These are phyloP conservation scores for Rotaria socialis DNA, from an alignment of 2,888 invertebrate genomes.

Conservation along the genomic window DNA sequence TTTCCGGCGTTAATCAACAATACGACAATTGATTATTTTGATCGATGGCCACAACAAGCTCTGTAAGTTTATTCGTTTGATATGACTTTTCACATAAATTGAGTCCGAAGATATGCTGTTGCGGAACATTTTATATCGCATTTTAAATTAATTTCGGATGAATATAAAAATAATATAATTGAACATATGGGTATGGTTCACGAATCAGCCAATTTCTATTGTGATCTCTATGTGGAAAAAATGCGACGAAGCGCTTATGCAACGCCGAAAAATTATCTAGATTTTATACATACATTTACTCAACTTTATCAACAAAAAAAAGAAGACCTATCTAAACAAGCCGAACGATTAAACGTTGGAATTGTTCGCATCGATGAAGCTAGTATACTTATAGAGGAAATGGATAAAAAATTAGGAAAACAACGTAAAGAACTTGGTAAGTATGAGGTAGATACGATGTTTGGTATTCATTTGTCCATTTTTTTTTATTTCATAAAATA, in stretches of 20 bases:
- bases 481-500: no score
- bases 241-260: constrained; percentile 78
- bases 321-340: constrained; percentile 62
- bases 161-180: constrained; percentile 70
- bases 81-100: constrained; percentile 60
- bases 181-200: constrained; percentile 82
- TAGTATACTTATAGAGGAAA: constrained; percentile 72
- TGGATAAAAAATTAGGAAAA: constrained; percentile 75
- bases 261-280: constrained; percentile 84
- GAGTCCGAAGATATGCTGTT: constrained; percentile 45
- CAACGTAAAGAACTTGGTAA: constrained; percentile 70
- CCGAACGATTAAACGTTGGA: constrained; percentile 68
- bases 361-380: constrained; percentile 81
- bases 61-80: constrained; percentile 64
- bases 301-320: constrained; percentile 71
- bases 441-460: not conserved
- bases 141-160: constrained; percentile 66
- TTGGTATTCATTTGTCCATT: no score
- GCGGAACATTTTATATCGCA: constrained; percentile 16
- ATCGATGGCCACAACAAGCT: constrained; percentile 86
- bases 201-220: constrained; percentile 70
- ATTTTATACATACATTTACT: constrained; percentile 76
- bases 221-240: constrained; percentile 69
- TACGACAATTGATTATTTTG: constrained; percentile 87
- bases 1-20: constrained; percentile 81